Base-by-base conservation (phyloP, 1,140 invertebrate species). In the Solenopsis fugax region DNA sequence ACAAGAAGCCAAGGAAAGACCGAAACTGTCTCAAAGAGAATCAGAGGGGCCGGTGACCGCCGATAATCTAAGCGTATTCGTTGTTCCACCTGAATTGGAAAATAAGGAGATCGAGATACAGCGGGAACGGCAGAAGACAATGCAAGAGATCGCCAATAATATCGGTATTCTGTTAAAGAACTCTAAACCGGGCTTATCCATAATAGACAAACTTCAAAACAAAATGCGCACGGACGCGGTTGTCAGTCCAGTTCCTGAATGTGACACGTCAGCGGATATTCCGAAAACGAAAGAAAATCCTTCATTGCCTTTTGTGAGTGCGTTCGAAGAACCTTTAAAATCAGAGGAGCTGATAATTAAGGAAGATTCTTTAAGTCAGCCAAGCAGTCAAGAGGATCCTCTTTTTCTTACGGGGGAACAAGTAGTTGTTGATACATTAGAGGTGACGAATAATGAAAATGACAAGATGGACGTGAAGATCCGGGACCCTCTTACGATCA, bases 31-130 rank as follows among this genome's bases (percentile, higher is more conserved):
- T 50, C 81, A 88, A 81, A 84, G 41, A 13, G 67, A 54, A 50
- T 2, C 64, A 2, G 73, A 69, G 13, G 72, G 54, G 1, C 12
- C 60, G 29, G 29, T 56, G 5, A 73, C 34, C n/a, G 64, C 80
- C 0, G 89, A 90, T 62, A 95, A 95, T 87, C 75, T 95, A 1
- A 95, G 92, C 64, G 94, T 91, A 0, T 95, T 95, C 60, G 95
- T 95, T 48, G 95, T 94, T 78, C 92, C 95, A 3, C 92, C 93
- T 1, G 95, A 95, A 45, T 65, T 95, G n/a, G 95, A 93, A 37
- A 92, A 95, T 29, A 94, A 93, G 21, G 94, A 95, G 21, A 91
- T 92, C 7, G 94, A 95, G 58, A 95, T 95, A 80, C 93, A 95
- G 50, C 78, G 93, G 37, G 93, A 95, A 37, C 87, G 95, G 9